These are phyloP conservation scores for Dascyllus trimaculatus DNA, from an alignment of 2,113 vertebrate genomes.

Conservation along the genomic window DNA sequence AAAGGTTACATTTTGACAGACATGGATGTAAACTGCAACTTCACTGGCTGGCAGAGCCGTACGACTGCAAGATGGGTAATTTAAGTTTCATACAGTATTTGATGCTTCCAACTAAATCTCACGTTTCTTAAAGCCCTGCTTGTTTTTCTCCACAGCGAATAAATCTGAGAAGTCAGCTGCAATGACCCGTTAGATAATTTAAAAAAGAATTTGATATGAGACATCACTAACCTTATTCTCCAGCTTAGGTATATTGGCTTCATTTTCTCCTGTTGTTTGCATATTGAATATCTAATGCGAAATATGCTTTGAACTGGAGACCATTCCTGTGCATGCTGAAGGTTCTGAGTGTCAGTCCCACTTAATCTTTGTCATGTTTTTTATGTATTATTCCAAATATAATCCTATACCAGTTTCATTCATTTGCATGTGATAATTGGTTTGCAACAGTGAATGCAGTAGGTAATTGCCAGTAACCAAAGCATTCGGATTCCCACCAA, in stretches of 20 bases:
- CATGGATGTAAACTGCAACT: too few relatives aligned
- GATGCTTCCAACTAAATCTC: too few relatives aligned
- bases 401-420: slow-evolving; percentile 61
- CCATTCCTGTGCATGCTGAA: slow-evolving; percentile 27
- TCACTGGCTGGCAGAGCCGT: too few relatives aligned
- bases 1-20: too few relatives aligned
- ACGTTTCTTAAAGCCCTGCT: slow-evolving; percentile 1
- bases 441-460: slow-evolving; percentile 50
- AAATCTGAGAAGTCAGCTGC: slow-evolving; percentile 23
- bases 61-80: too few relatives aligned
- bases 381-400: slow-evolving; percentile 58
- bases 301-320: slow-evolving; percentile 57
- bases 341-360: slow-evolving; percentile 47
- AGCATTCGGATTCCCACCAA: slow-evolving; percentile 30
- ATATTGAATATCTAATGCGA: slow-evolving; percentile 57
- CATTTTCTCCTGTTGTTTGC: slow-evolving; percentile 57
- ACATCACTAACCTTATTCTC: slow-evolving; percentile 35
- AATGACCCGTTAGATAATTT: slow-evolving; percentile 35
- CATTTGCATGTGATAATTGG: slow-evolving; percentile 79
- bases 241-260: slow-evolving; percentile 35
- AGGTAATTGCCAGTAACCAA: slow-evolving; percentile 60
- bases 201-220: slow-evolving; percentile 41
- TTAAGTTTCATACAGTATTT: background rate
- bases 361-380: slow-evolving; percentile 65
- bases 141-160: background rate